Base-by-base conservation (phyloP, 2,797 vertebrate genomes). In the Typhlichthys eigenmanni region DNA sequence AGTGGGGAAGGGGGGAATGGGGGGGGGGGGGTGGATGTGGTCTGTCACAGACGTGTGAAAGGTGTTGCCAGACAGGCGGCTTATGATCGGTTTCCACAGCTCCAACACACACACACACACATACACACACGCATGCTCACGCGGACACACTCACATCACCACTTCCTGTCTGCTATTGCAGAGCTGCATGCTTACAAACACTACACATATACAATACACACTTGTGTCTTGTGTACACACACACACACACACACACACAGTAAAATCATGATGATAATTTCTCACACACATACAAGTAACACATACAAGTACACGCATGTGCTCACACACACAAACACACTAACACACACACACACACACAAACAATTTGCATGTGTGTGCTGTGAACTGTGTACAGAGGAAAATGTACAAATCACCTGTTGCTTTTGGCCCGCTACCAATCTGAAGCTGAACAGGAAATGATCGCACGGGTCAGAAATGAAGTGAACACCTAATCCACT, bases 401-500 rank as follows among this genome's bases (percentile, higher is more conserved):
- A 34, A 52, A 29, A 51, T 48, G 88, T 79, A 85, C 79, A 88
- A 90, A 93, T 96, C 95, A 98, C 95, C 95, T 97, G 96, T 96
- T 95, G 94, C 91, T 94, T 82, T 91, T 95, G 95, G 95, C 91
- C 6, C 17, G 7, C 0, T 0, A 84, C 93, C 95, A 95, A 79
- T 57, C 87, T 84, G 90, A 89, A 92, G 91, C 93, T 88, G 76
- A 73, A 86, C 87, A 87, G 91, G 95, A 96, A 95, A 94, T 94
- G 94, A 95, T 91, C 93, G 87, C 90, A 93, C 79, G 77, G 90
- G 91, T 92, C 83, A 93, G 90, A 94, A 95, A 95, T 89, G 88
- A 93, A 91, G 86, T 87, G 85, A 90, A 93, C 87, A 92, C 82
- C 47, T 74, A 84, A 83, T 91, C 83, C 79, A 86, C 74, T 80